Percentiles rank a stretch among this genome's conserved stretches.
phyloP scores from a whole-genome alignment of 2,113 vertebrate species.

The Myotis davidii region DNA sequence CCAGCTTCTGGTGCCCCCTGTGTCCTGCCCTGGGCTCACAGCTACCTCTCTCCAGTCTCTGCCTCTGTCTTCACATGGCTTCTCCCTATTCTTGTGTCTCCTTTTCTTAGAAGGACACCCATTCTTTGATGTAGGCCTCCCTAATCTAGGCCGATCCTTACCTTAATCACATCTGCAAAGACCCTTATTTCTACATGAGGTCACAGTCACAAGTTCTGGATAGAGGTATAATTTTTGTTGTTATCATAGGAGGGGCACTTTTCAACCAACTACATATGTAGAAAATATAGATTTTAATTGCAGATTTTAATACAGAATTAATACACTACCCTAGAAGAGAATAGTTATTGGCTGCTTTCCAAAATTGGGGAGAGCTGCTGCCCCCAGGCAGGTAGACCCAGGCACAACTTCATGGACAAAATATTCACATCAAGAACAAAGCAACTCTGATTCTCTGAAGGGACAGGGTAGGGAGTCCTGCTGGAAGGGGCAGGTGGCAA shows the following conservation, averaged over 20 bases:
- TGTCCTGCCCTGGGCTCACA: neutral
- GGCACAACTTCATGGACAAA: neutral
- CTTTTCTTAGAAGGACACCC: neutral
- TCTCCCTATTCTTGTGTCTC: neutral
- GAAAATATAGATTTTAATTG: neutral
- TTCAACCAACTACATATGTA: neutral
- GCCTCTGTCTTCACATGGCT: neutral
- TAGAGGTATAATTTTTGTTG: neutral
- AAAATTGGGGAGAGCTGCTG: neutral
- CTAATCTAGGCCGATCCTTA: neutral
- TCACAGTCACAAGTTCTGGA: too few relatives aligned
- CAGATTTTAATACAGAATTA: too few relatives aligned
- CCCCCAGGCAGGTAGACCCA: neutral
- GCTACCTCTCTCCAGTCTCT: neutral
- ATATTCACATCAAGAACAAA: neutral
- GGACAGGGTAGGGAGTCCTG: neutral
- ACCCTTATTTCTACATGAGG: neutral
- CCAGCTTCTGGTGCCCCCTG: neutral
- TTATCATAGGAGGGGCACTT: fast-evolving
- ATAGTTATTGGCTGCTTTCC: fast-evolving
- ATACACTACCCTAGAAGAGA: fast-evolving
- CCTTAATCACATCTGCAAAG: neutral
- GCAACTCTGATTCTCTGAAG: fast-evolving
- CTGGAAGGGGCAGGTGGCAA: fast-evolving
- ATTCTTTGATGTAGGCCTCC: too few relatives aligned